Percentiles rank a stretch among this genome's conserved stretches.
phyloP scores from a whole-genome alignment of 2,113 vertebrate species.

The Entosphenus tridentatus region DNA sequence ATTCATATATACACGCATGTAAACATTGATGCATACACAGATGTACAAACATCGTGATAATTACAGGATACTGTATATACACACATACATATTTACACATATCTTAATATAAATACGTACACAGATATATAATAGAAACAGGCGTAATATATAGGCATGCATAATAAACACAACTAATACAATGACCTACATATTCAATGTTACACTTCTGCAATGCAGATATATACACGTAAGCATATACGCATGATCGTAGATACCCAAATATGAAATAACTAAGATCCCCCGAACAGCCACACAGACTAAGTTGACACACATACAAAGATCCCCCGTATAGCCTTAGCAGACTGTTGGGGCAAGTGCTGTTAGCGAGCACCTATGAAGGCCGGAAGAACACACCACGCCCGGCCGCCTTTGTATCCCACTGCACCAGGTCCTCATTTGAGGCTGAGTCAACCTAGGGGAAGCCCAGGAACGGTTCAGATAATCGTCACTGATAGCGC shows the following conservation, averaged over 20 bases:
- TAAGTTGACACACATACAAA: too few species aligned
- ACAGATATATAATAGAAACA: slow-evolving; percentile 1
- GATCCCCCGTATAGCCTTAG: too few species aligned
- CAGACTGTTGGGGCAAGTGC: too few species aligned
- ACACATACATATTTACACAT: neutral
- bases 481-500: too few species aligned
- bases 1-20: neutral
- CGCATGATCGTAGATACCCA: neutral
- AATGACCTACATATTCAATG: neutral
- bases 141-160: neutral
- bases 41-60: neutral
- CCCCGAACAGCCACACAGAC: too few species aligned
- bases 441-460: too few species aligned
- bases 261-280: too few species aligned
- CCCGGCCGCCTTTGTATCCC: too few species aligned
- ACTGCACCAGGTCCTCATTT: too few species aligned
- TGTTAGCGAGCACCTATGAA: too few species aligned
- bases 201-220: neutral
- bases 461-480: too few species aligned
- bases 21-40: neutral
- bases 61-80: neutral
- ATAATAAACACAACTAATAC: neutral
- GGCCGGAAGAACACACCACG: too few species aligned
- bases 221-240: neutral
- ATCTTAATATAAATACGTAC: neutral